phyloP scores from a whole-genome alignment of 2,797 vertebrate genomes.

The Tauraco hartlaubi region DNA sequence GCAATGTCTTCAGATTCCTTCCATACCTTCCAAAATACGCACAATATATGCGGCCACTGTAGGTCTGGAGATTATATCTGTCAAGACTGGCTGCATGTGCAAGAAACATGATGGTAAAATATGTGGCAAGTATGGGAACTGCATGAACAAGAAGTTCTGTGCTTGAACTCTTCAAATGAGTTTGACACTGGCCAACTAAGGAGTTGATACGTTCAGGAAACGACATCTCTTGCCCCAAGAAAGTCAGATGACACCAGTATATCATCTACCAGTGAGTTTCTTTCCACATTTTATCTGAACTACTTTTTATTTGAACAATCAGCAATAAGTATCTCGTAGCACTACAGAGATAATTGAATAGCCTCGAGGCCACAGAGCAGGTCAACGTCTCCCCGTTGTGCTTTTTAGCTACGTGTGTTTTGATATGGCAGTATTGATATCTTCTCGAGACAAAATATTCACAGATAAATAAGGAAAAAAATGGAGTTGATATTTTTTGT shows the following conservation, averaged over 20 bases:
- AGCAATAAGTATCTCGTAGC: not conserved
- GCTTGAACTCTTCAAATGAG: conserved; percentile 71
- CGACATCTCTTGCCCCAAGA: conserved; percentile 5
- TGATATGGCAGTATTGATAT: not conserved
- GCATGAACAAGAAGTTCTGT: conserved; percentile 58
- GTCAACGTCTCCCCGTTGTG: not conserved
- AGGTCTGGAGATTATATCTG: conserved; percentile 83
- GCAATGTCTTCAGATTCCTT: conserved; percentile 76
- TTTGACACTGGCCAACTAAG: conserved; percentile 25
- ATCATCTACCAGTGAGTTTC: not conserved
- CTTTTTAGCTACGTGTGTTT: not conserved
- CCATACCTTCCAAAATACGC: conserved; percentile 81
- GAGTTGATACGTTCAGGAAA: conserved; percentile 33
- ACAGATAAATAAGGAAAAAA: not conserved
- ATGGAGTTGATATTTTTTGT: not conserved
- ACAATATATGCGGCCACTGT: conserved; percentile 49
- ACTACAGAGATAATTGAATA: not conserved
- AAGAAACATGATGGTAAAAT: conserved; percentile 69
- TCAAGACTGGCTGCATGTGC: conserved; percentile 73
- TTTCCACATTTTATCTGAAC: not conserved
- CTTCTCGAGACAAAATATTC: conserved; percentile 33
- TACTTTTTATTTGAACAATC: not conserved
- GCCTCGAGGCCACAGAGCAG: not conserved
- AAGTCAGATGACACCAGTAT: not conserved
- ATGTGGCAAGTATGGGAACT: conserved; percentile 77